Evolutionary conservation across 2,113 vertebrate species (phyloP), one percentile per base, ranked within the genome.

Genomic region (Brachypodius melanocephalos): DNA sequence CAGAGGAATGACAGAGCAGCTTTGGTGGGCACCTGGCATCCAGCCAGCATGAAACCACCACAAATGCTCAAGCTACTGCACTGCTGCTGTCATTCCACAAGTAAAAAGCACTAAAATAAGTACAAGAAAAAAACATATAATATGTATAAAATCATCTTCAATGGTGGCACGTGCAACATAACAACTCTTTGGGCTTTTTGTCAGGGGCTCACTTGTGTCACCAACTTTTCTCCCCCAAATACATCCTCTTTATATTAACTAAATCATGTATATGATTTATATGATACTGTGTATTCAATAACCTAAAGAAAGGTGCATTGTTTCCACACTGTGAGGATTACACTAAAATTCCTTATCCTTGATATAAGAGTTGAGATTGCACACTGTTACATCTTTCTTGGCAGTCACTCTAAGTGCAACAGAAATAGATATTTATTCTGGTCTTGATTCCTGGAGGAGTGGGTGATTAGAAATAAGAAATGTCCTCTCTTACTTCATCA

Each of bases 371-470:
- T 71, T 84, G 52, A 63, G 21, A 45, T 43, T 90, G n/a, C 26
- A 77, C 14, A 25, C 77, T 19, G 7, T 49, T 76, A 12, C 40
- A 10, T 84, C 48, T 90, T 83, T 67, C 28, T 65, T 86, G 69
- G 65, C 57, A 74, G 52, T 36, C 36, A 55, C 3, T 42, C 10
- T 40, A 81, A 89, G 13, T 48, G 62, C 45, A 82, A 36, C 28
- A 88, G 77, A 82, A 94, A 82, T 61, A 5, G 65, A 22, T 94
- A 19, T 89, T 93, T 94, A n/a, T 91, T 89, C 42, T 74, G 21
- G 18, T 52, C 68, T 89, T 80, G 34, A 81, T 91, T 80, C 52
- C 22, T 1, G 1, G 75, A 62, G 57, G 25, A 77, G 45, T 52
- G 25, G 12, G 28, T 71, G 38, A 67, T 89, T 52, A 85, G 55